These are phyloP conservation scores for Oreotrochilus melanogaster DNA, from an alignment of 2,113 vertebrate genomes.

Conservation along the genomic window DNA sequence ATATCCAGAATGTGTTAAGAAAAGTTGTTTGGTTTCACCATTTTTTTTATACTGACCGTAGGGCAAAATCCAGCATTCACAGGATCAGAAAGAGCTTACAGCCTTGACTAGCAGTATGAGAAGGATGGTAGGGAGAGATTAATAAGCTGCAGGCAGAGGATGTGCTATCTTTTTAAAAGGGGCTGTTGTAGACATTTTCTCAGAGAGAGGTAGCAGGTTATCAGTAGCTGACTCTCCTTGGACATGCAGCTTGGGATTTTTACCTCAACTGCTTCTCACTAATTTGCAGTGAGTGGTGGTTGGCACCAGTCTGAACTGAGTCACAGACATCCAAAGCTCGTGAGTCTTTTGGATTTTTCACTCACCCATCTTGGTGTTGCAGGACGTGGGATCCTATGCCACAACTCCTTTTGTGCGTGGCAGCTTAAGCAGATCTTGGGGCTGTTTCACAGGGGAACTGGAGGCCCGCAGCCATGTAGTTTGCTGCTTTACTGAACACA, in stretches of 20 bases:
- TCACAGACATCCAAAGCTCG: background rate
- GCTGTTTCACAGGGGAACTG: background rate
- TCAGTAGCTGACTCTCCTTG: background rate
- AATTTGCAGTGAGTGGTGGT: background rate
- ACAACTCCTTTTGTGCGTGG: fast-evolving
- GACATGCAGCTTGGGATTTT: background rate
- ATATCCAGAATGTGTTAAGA: background rate
- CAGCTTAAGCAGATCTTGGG: background rate
- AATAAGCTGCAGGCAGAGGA: background rate
- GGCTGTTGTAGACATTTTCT: background rate
- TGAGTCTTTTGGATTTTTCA: background rate
- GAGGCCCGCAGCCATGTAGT: fast-evolving
- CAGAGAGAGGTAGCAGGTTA: background rate
- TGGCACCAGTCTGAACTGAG: background rate
- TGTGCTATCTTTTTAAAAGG: background rate
- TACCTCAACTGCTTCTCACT: background rate
- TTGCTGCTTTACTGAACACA: background rate
- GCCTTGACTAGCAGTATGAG: background rate
- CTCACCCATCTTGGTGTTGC: background rate
- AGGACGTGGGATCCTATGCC: background rate
- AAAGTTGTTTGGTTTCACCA: background rate
- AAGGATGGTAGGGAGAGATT: background rate
- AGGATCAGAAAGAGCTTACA: background rate
- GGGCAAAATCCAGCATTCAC: background rate
- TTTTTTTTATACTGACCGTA: background rate